These are phyloP conservation scores for Lagorchestes hirsutus DNA, from an alignment of 2,797 vertebrate species.

Conservation along the genomic window DNA sequence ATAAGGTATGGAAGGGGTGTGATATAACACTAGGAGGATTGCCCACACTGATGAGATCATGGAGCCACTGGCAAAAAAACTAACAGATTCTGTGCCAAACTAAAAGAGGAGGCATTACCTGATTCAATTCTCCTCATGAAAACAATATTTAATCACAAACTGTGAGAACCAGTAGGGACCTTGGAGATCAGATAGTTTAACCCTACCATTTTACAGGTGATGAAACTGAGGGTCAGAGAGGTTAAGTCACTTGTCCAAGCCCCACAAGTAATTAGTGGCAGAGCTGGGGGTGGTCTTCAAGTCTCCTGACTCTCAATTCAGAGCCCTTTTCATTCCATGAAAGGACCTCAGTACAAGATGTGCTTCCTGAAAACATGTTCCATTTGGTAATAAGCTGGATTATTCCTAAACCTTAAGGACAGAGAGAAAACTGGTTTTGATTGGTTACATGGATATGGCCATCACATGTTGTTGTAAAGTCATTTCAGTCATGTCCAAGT, in stretches of 20 bases:
- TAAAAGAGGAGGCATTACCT: not conserved
- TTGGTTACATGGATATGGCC: not conserved
- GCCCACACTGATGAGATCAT: not conserved
- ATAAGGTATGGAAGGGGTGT: not conserved
- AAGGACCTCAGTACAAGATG: not conserved
- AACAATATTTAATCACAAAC: not conserved
- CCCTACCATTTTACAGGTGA: not conserved
- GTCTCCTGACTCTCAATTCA: not conserved
- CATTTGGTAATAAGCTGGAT: not conserved
- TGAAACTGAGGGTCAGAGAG: not conserved
- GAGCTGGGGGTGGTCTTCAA: not conserved
- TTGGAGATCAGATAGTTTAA: not conserved
- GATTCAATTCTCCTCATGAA: not conserved
- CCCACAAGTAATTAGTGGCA: not conserved
- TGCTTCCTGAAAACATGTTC: not conserved
- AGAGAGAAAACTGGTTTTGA: not conserved
- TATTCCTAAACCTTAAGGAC: not conserved
- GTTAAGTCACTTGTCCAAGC: not conserved
- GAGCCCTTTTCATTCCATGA: not conserved
- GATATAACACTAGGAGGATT: not conserved
- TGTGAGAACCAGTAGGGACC: not conserved
- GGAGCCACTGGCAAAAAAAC: not conserved
- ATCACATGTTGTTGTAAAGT: not conserved
- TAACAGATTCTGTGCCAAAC: not conserved
- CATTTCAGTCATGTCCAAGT: not conserved